Evolutionary conservation across 2,797 vertebrate genomes (phyloP).

Genomic region (Borostomias antarcticus): DNA sequence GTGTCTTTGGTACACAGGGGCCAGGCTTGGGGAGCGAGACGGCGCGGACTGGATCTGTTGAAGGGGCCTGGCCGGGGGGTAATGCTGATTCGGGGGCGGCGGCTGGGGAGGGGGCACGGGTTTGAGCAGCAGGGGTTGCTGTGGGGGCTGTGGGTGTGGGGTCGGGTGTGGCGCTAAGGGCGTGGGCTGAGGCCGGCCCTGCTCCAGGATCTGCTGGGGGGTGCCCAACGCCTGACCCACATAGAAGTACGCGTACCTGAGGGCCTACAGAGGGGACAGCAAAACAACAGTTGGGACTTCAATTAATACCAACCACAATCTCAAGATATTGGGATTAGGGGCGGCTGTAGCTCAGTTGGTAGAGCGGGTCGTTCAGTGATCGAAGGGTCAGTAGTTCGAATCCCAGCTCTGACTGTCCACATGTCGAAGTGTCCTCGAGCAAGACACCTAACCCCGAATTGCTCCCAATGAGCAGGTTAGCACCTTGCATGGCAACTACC

Average conservation of each 20-base stretch:
- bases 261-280: slow-evolving; percentile 71
- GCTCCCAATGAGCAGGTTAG: too few species aligned
- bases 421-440: too few species aligned
- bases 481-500: too few species aligned
- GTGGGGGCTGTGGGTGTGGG: slow-evolving; percentile 65
- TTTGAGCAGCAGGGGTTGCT: slow-evolving; percentile 77
- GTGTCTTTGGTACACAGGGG: slow-evolving; percentile 72
- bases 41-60: slow-evolving; percentile 79
- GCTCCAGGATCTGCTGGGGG: slow-evolving; percentile 81
- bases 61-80: slow-evolving; percentile 76
- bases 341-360: too few species aligned
- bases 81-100: slow-evolving; percentile 73
- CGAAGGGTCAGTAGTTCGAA: too few species aligned
- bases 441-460: too few species aligned
- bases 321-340: too few species aligned
- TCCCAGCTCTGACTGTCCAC: too few species aligned
- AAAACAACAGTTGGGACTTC: too few species aligned
- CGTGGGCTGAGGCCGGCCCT: slow-evolving; percentile 77
- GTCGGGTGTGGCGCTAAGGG: slow-evolving; percentile 62
- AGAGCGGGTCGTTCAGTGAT: too few species aligned
- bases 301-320: too few species aligned
- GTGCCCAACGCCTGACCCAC: slow-evolving; percentile 86
- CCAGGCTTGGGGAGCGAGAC: slow-evolving; percentile 52
- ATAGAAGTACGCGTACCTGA: slow-evolving; percentile 91
- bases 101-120: slow-evolving; percentile 78